phyloP scores from a whole-genome alignment of 2,888 invertebrate species.

The Aelia acuminata region DNA sequence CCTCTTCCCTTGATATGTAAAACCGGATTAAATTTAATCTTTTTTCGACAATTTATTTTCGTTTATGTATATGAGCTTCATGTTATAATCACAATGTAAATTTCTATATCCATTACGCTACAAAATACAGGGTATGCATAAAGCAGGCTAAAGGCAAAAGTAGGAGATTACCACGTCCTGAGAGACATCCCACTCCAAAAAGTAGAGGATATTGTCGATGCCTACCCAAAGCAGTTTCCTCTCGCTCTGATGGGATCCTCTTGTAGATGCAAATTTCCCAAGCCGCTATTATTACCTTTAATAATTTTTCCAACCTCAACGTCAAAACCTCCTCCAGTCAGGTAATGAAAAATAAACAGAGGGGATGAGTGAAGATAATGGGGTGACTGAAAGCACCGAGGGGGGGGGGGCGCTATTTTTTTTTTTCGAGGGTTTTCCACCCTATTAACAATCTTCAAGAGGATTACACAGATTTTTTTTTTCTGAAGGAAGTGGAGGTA shows the following conservation, averaged over 20 bases:
- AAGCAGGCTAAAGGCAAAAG: not conserved
- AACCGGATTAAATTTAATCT: too few species aligned
- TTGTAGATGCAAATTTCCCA: conserved; percentile 58
- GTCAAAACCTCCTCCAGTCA: not conserved
- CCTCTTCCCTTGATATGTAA: too few species aligned
- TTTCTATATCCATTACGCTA: not conserved
- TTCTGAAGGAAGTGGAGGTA: not conserved
- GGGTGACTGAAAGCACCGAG: not conserved
- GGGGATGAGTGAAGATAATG: conserved; percentile 48
- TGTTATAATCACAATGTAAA: not conserved
- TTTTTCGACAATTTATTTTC: too few species aligned
- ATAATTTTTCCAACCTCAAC: conserved; percentile 55
- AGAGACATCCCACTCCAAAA: not conserved
- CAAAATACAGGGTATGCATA: not conserved
- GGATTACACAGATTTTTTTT: conserved; percentile 51
- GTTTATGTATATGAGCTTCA: too few species aligned
- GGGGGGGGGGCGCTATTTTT: not conserved
- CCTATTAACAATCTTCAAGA: conserved; percentile 53
- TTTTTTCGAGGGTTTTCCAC: conserved; percentile 24
- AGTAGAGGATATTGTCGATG: conserved; percentile 44
- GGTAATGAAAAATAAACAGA: conserved; percentile 60
- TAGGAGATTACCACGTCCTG: not conserved
- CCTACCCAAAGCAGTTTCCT: not conserved
- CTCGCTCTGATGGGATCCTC: conserved; percentile 40
- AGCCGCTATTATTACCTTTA: conserved; percentile 58